phyloP scores from a whole-genome alignment of 2,797 vertebrate species.

The Artibeus jamaicensis region DNA sequence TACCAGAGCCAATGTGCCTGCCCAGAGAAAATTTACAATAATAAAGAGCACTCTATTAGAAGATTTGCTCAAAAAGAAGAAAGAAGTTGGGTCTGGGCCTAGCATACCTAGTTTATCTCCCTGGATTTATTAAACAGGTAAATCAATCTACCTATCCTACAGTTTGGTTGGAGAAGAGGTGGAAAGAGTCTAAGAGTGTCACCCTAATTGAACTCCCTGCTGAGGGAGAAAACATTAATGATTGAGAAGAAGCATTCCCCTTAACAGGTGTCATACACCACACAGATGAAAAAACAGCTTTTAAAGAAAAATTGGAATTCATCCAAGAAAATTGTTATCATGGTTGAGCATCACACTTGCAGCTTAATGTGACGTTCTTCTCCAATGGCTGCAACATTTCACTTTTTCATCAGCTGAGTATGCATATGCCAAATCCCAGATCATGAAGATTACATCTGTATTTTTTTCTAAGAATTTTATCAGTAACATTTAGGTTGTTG shows the following conservation, averaged over 20 bases:
- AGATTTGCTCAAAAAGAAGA: neutral
- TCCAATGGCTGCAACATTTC: neutral
- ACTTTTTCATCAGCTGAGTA: neutral
- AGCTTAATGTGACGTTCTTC: neutral
- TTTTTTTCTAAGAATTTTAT: neutral
- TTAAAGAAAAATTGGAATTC: slow-evolving; percentile 61
- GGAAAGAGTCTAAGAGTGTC: neutral
- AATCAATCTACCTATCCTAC: neutral
- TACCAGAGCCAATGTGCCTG: neutral
- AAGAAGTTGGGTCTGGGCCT: neutral
- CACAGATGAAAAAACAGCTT: slow-evolving; percentile 62
- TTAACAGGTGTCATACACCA: neutral
- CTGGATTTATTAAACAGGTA: neutral
- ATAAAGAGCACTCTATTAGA: neutral
- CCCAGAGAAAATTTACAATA: neutral
- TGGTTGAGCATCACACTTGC: slow-evolving; percentile 40
- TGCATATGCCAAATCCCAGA: neutral
- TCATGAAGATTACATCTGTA: neutral
- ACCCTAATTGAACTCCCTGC: neutral
- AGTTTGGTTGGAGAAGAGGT: neutral
- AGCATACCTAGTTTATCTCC: neutral
- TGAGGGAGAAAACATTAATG: neutral
- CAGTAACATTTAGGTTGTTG: neutral
- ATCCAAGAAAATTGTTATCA: slow-evolving; percentile 72
- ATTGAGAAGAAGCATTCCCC: neutral